These are phyloP conservation scores for Pelosia muscerda DNA, from an alignment of 2,888 invertebrate species.

Conservation along the genomic window DNA sequence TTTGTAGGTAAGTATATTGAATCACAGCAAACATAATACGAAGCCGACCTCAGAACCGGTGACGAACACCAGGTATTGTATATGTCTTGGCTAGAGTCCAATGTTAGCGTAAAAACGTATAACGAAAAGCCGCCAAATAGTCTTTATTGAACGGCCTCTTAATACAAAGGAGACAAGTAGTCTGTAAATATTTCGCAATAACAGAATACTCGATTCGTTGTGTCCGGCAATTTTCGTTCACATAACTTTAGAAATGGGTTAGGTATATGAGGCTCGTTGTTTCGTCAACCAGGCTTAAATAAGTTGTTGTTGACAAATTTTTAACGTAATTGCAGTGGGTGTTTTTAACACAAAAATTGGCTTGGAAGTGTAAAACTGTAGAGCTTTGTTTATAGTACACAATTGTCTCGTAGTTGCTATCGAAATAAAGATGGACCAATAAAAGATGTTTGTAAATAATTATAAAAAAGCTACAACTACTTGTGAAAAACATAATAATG, in stretches of 20 bases:
- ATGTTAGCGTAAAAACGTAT: constrained; percentile 65
- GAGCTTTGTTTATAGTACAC: not conserved
- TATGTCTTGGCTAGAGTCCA: constrained; percentile 72
- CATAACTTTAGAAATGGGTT: constrained; percentile 18
- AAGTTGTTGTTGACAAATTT: not conserved
- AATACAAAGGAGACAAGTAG: constrained; percentile 31
- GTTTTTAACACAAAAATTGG: too few species aligned
- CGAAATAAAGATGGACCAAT: not conserved
- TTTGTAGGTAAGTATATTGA: constrained; percentile 11
- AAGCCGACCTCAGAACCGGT: constrained; percentile 66
- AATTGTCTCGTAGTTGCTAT: not conserved
- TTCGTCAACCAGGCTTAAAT: not conserved
- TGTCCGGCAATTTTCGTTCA: constrained; percentile 36
- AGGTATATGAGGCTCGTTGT: constrained; percentile 19
- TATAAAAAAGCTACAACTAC: not conserved
- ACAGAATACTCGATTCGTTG: constrained; percentile 37
- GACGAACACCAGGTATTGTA: constrained; percentile 68
- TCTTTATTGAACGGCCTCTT: constrained; percentile 43
- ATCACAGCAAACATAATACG: constrained; percentile 35
- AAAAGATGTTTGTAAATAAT: not conserved
- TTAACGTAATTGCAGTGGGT: too few species aligned
- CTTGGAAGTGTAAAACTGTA: too few species aligned
- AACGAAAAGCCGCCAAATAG: constrained; percentile 54
- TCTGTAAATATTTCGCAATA: constrained; percentile 21
- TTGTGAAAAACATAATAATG: not conserved